Base-by-base conservation (phyloP, 2,888 invertebrate genomes). In the Zeuzera pyrina region DNA sequence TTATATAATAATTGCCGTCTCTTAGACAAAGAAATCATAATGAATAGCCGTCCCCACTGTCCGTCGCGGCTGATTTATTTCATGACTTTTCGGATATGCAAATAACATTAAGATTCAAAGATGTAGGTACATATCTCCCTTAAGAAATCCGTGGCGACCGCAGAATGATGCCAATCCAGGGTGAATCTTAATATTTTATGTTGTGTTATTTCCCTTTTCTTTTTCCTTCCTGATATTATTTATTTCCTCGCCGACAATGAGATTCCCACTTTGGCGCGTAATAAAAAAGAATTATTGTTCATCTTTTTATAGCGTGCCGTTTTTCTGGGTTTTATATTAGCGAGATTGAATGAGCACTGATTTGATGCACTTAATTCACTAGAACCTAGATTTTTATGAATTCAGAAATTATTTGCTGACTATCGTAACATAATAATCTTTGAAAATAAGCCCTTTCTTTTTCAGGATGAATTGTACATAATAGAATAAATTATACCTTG, bases 221-320 rank as follows among this genome's bases (percentile, higher is more conserved):
- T 74, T 71, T 78, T 79, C 72, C 73, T 73, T 76, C 66, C 68
- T 68, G 65, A 73, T 79, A 77, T 73, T 79, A 81, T 81, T 81
- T 81, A 83, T 79, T 70, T 77, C 73, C 68, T 66, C 58, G 70
- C 71, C 74, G 76, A 79, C 81, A 78, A 72, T 79, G 79, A 83
- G 77, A 81, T 83, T 79, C 81, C 77, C 78, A 79, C 81, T 83
- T 79, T 77, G 68, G 78, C 64, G 69, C 68, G 72, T 78, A 78
- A 79, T 83, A 81, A 81, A 83, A 81, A 71, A 76, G 79, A 81
- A 79, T 83, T 81, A 83, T 81, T 76, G 81, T 76, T 81, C 77
- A 79, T 79, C 74, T 78, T 73, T 83, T 83, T 73, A 76, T 70
- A 65, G 64, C 68, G 56, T 49, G 55, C 54, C 74, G 72, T 77